Evolutionary conservation across 2,113 vertebrate genomes (phyloP).

Genomic region (Petrocephalus microphthalmus): DNA sequence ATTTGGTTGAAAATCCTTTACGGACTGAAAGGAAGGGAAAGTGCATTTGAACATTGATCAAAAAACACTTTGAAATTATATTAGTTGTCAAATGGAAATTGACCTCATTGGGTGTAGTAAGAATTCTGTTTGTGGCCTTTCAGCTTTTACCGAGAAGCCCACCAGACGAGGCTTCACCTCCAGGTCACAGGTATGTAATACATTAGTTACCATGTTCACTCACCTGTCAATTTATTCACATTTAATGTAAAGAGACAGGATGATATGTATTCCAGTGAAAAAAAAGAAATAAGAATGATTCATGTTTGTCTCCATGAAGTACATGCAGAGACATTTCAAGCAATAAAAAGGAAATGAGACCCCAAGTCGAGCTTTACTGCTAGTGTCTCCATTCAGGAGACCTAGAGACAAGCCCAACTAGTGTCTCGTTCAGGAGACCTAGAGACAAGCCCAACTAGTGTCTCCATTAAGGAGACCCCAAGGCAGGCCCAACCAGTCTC

Average conservation of each 20-base stretch:
- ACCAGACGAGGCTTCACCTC: background rate
- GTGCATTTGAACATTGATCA: conserved; percentile 1
- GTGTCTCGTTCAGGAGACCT: background rate
- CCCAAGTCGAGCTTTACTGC: no score
- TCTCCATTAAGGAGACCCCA: background rate
- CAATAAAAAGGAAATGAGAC: background rate
- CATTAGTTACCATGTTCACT: background rate
- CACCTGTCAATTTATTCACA: background rate
- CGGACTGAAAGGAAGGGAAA: background rate
- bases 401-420: background rate
- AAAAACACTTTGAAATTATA: conserved; percentile 7
- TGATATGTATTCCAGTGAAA: background rate
- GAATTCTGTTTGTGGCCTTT: background rate
- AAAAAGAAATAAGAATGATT: background rate
- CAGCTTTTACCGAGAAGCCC: background rate
- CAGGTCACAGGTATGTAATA: conserved; percentile 9
- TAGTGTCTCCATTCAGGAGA: background rate
- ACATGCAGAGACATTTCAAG: background rate
- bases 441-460: background rate
- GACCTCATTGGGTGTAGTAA: background rate
- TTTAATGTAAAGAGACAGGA: background rate
- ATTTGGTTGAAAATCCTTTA: background rate
- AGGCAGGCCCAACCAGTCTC: background rate
- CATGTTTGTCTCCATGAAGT: background rate
- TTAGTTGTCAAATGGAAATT: background rate